Base-by-base conservation (phyloP, 2,888 invertebrate species). In the Alloplasta piceator region DNA sequence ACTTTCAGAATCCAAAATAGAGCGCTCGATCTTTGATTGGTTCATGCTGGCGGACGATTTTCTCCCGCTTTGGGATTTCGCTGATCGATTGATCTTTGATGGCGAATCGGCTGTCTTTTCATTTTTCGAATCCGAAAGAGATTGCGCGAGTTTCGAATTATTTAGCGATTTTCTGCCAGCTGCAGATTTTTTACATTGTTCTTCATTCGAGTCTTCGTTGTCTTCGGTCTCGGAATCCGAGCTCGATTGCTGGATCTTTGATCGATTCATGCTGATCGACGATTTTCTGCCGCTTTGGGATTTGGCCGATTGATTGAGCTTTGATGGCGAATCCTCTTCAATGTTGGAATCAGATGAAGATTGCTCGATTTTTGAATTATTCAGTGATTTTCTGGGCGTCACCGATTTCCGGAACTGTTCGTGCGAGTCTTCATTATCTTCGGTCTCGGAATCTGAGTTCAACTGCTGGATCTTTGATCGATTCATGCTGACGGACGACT, bases 91-190 rank as follows among this genome's bases (percentile, higher is more conserved):
- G 14, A 38, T 6, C 9, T 66, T 66, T 36, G 26, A n/a, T 26
- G 4, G 55, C 3, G 55, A 55, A 55, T 55, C 43, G 43, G 6
- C 43, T 43, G 6, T 10, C 10, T 43, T 4, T 6, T 26, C 26
- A 3, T 26, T 26, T 1, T 43, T 10, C 7, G 43, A 43, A 9
- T 43, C 43, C 43, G 43, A 43, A 10, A 1, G 6, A 6, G 6
- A 6, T 43, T 6, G 43, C 5, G 1, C n/a, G 12, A 64, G 56
- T 14, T n/a, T 63, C 46, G 56, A 64, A 9, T 36, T 12, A 16
- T 72, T 72, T 14, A 16, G 39, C n/a, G 64, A 77, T 67, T 77
- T 66, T 48, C 50, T 55, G 4, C 63, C 56, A 39, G 16, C 56
- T 10, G 4, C 50, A 6, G 61, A 61, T 36, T 46, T 58, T 10